Evolutionary conservation across 2,113 vertebrate species (phyloP).

Genomic region (Thunnus thynnus): DNA sequence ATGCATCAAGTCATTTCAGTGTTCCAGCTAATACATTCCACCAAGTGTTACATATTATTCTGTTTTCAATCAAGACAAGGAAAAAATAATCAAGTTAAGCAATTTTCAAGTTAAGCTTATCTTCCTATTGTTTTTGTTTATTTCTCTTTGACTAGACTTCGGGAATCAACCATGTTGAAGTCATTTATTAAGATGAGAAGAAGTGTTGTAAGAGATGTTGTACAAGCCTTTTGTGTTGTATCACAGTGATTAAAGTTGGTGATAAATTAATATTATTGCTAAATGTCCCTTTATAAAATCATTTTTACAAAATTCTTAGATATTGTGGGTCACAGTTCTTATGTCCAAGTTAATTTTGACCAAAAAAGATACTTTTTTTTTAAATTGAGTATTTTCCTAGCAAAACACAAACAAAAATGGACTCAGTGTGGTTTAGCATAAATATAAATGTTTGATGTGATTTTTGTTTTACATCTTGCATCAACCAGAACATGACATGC

Average conservation of each 20-base stretch:
- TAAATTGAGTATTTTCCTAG: no score
- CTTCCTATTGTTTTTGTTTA: background rate
- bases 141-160: no score
- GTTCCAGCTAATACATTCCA: no score
- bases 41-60: no score
- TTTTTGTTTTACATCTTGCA: background rate
- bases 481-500: constrained; percentile 7
- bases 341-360: no score
- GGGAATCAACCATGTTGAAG: background rate
- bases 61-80: no score
- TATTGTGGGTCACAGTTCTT: background rate
- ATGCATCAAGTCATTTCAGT: no score
- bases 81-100: no score
- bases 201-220: background rate
- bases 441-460: background rate
- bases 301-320: background rate
- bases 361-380: no score
- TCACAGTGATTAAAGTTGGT: background rate
- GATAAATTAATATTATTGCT: background rate
- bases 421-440: no score
- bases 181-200: background rate
- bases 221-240: background rate
- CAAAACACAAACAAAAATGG: no score
- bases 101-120: no score
- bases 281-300: background rate